Percentiles rank a stretch among this genome's conserved stretches.
Evolutionary conservation across 1,140 invertebrate genomes (phyloP).

Genomic region (Aphelinus certus): DNA sequence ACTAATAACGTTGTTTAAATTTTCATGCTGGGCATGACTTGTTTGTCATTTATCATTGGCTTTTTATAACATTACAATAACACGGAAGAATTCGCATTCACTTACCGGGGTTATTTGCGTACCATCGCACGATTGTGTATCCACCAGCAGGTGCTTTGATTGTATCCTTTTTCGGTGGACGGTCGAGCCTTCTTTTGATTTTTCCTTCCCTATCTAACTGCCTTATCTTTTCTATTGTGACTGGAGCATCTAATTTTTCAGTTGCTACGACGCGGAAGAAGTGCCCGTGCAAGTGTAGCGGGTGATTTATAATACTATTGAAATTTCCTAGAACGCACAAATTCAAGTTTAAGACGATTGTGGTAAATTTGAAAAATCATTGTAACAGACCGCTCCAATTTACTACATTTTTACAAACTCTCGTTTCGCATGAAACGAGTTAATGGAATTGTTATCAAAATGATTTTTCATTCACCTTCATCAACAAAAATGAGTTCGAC

Average conservation of each 20-base stretch:
- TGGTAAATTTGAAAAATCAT: too few species aligned
- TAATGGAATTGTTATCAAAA: too few species aligned
- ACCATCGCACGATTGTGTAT: conserved; percentile 70
- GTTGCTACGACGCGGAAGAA: conserved; percentile 45
- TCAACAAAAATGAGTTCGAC: conserved; percentile 29
- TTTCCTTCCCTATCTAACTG: conserved; percentile 78
- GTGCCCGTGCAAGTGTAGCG: conserved; percentile 56
- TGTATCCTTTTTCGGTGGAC: conserved; percentile 85
- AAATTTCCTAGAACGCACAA: not conserved
- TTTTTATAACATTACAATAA: too few species aligned
- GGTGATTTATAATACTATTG: conserved; percentile 38
- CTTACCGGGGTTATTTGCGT: conserved; percentile 71
- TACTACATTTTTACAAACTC: too few species aligned
- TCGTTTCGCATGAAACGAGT: too few species aligned
- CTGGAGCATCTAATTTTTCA: conserved; percentile 37
- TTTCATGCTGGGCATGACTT: too few species aligned
- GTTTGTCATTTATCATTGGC: too few species aligned
- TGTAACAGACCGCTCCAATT: too few species aligned
- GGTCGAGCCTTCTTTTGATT: conserved; percentile 77
- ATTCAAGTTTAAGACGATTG: too few species aligned
- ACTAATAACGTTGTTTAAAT: too few species aligned
- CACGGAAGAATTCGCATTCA: too few species aligned
- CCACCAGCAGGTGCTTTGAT: conserved; percentile 72
- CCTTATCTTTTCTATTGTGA: conserved; percentile 65
- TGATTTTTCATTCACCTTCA: conserved; percentile 1